These are phyloP conservation scores for Scaptomyza montana DNA, from an alignment of 1,140 invertebrate species.

Conservation along the genomic window DNA sequence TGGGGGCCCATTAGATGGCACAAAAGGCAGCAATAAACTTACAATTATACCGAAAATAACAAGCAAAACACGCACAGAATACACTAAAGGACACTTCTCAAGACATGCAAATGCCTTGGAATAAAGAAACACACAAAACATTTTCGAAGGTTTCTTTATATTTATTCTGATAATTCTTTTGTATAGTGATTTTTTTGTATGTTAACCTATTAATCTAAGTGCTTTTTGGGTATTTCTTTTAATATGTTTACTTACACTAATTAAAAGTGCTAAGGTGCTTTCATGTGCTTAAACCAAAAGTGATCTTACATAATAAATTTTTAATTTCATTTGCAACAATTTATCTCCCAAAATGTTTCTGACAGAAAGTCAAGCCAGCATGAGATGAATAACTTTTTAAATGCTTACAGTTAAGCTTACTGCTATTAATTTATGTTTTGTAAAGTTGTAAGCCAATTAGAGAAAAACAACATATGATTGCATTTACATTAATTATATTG, in stretches of 20 bases:
- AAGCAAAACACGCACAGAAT: conserved; percentile 38
- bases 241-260: conserved; percentile 4
- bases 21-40: conserved; percentile 60
- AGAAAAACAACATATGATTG: no score
- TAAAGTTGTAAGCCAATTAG: no score
- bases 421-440: no score
- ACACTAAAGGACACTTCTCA: neutral
- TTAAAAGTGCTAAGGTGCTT: conserved; percentile 25
- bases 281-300: neutral
- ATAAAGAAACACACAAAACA: neutral
- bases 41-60: conserved; percentile 59
- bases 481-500: no score
- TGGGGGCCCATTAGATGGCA: conserved; percentile 19
- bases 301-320: neutral
- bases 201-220: neutral
- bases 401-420: no score
- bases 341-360: no score
- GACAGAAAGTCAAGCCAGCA: no score
- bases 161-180: neutral
- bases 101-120: conserved; percentile 8
- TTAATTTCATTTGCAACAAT: conserved; percentile 2
- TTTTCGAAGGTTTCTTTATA: neutral
- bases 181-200: neutral
- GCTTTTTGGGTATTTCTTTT: neutral
- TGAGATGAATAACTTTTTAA: no score